Conservation (phyloP, 2,797 vertebrate genomes). For the Acipenser transmontanus region DNA sequence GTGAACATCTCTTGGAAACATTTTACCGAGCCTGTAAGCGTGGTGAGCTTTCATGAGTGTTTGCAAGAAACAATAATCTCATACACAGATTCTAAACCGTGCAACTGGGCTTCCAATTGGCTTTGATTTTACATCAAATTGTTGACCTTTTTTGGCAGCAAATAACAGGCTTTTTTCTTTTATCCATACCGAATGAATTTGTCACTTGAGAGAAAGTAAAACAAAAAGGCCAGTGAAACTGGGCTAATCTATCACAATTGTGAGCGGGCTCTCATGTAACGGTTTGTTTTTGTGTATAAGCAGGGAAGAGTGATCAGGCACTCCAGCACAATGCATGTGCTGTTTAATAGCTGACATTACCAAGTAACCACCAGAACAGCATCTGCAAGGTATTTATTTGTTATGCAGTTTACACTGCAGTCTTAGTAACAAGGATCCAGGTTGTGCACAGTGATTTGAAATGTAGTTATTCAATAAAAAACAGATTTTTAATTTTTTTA, state of each 20-base stretch:
- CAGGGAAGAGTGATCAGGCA: slow-evolving; percentile 11
- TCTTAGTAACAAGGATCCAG: background rate
- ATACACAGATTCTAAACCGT: background rate
- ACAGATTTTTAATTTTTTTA: too few relatives aligned
- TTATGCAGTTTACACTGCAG: background rate
- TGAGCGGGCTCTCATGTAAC: slow-evolving; percentile 3
- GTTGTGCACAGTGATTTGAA: slow-evolving; percentile 8
- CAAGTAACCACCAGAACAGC: background rate
- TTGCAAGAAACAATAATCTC: background rate
- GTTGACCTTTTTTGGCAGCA: too few relatives aligned
- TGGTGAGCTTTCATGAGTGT: too few relatives aligned
- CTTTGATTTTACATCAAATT: too few relatives aligned
- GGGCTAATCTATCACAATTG: slow-evolving; percentile 19
- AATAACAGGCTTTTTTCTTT: background rate
- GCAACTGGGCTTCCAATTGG: background rate
- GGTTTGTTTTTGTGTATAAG: slow-evolving; percentile 20
- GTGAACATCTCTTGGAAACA: too few relatives aligned
- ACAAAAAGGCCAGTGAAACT: slow-evolving; percentile 11
- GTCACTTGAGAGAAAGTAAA: slow-evolving; percentile 1
- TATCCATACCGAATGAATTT: slow-evolving; percentile 3
- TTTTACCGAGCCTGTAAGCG: too few relatives aligned
- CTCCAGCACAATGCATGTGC: background rate
- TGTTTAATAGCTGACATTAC: background rate
- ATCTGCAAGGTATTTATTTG: background rate
- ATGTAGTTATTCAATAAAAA: too few relatives aligned